Percentiles rank a stretch among this genome's conserved stretches.
phyloP scores from a whole-genome alignment of 2,797 vertebrate species.

The Hoplostethus mediterraneus region DNA sequence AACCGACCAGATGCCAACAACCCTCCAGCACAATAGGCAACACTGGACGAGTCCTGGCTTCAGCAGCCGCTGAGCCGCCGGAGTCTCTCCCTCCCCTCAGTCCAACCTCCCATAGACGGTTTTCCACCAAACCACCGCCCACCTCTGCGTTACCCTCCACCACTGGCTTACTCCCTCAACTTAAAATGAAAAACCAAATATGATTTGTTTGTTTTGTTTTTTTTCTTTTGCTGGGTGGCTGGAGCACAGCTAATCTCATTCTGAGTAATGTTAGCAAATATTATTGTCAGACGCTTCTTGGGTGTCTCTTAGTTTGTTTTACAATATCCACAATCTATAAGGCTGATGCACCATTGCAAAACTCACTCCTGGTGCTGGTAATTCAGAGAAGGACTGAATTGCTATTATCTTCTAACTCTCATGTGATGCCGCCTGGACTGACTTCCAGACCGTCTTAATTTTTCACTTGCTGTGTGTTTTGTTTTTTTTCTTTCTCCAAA shows the following conservation, averaged over 20 bases:
- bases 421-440: constrained; percentile 32
- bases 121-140: constrained; percentile 3
- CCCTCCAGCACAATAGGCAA: constrained; percentile 82
- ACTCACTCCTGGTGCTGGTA: constrained; percentile 36
- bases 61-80: constrained; percentile 30
- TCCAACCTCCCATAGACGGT: background rate
- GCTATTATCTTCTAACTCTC: constrained; percentile 2
- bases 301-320: background rate
- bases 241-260: constrained; percentile 16
- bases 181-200: constrained; percentile 52
- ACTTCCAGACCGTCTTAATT: background rate
- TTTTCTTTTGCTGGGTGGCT: constrained; percentile 34
- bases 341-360: constrained; percentile 12
- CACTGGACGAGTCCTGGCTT: constrained; percentile 26
- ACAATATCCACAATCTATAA: constrained; percentile 5
- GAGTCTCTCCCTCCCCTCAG: constrained; percentile 54
- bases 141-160: constrained; percentile 44
- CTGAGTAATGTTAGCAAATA: constrained; percentile 30
- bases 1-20: constrained; percentile 88
- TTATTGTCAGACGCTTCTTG: constrained; percentile 2
- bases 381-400: background rate
- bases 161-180: constrained; percentile 18
- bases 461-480: background rate
- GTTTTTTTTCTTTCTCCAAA: constrained; percentile 11
- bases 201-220: constrained; percentile 34